Evolutionary conservation across 2,113 vertebrate genomes (phyloP).

Genomic region (Mellivora capensis): DNA sequence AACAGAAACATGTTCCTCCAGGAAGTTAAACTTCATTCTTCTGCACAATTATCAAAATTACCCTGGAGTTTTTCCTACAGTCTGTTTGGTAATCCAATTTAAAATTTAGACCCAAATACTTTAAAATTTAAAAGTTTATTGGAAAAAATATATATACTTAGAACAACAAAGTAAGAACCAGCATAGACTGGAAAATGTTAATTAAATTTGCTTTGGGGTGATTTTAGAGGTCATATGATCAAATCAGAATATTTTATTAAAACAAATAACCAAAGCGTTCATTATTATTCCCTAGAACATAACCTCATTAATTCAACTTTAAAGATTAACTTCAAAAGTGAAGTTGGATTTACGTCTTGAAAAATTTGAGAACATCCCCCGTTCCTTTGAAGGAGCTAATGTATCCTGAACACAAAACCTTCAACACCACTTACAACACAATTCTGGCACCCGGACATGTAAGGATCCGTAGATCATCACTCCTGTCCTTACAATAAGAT

Average conservation of each 20-base stretch:
- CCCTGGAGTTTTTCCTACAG: background rate
- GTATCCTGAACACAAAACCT: background rate
- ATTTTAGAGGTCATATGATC: background rate
- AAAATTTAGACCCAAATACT: background rate
- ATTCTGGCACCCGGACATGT: background rate
- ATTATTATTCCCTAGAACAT: background rate
- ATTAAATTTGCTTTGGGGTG: background rate
- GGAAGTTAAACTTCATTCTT: background rate
- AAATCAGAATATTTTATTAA: background rate
- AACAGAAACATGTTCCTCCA: background rate
- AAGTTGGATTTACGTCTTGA: background rate
- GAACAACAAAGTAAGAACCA: background rate
- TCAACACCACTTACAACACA: background rate
- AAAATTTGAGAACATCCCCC: background rate
- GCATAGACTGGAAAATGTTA: background rate
- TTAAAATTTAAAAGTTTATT: background rate
- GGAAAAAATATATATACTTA: background rate
- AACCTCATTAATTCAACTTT: background rate
- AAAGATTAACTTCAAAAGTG: background rate
- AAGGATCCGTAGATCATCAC: background rate
- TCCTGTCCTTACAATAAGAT: background rate
- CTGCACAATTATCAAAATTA: background rate
- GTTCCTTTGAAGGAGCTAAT: background rate
- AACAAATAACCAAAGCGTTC: background rate
- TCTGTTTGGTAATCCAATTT: background rate